Evolutionary conservation across 2,797 vertebrate species (phyloP).

Genomic region (Amblyopsis hoosieri): DNA sequence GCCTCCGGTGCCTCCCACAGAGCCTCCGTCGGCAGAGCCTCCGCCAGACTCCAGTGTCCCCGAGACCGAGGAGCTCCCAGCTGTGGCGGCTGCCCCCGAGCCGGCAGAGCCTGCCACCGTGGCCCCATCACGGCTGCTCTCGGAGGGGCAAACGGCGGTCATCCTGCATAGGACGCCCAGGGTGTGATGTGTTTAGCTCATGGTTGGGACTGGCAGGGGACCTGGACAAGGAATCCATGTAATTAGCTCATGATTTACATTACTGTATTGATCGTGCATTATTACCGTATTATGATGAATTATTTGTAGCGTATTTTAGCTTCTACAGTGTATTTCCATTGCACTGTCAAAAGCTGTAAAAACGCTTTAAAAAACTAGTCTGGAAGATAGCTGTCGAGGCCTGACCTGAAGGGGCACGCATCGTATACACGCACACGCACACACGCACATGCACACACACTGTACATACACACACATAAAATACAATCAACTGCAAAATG

Average conservation of each 20-base stretch:
- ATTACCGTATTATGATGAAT: too few species aligned
- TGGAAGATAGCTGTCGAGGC: too few species aligned
- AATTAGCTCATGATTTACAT: too few species aligned
- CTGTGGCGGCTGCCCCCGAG: conserved; percentile 30
- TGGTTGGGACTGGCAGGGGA: conserved; percentile 34
- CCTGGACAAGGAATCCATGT: conserved; percentile 13
- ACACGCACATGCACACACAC: too few species aligned
- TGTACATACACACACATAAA: not conserved
- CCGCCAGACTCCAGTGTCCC: conserved; percentile 46
- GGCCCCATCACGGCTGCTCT: conserved; percentile 67
- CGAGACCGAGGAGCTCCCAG: conserved; percentile 47
- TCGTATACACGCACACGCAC: too few species aligned
- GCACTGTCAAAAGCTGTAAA: too few species aligned
- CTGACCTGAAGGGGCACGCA: too few species aligned
- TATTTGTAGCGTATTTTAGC: too few species aligned
- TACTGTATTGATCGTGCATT: too few species aligned
- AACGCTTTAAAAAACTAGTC: too few species aligned
- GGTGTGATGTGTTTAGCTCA: conserved; percentile 57
- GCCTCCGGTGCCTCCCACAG: conserved; percentile 52
- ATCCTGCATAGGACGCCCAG: conserved; percentile 78
- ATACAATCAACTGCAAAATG: not conserved
- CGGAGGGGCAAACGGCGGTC: conserved; percentile 86
- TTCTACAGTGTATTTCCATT: too few species aligned
- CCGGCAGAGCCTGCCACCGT: conserved; percentile 45
- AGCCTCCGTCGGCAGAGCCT: conserved; percentile 43